These are phyloP conservation scores for Drosophila differens DNA, from an alignment of 2,888 invertebrate species.

Conservation along the genomic window DNA sequence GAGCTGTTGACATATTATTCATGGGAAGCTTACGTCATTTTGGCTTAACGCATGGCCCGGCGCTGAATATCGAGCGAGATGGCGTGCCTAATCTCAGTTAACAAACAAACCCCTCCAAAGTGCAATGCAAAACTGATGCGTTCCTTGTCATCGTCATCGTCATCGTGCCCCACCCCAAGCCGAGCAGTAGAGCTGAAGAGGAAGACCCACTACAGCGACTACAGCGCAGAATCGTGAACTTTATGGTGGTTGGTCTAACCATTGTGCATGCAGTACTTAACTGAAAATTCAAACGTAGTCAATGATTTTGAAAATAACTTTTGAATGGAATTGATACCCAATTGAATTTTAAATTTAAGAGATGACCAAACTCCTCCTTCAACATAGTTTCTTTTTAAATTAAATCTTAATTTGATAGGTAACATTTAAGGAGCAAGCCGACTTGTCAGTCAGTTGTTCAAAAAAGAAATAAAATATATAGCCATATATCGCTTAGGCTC, in stretches of 20 bases:
- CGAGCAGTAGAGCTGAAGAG: constrained; percentile 5
- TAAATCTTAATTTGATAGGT: not conserved
- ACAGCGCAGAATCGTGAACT: constrained; percentile 63
- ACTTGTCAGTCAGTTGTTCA: not conserved
- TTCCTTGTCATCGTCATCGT: constrained; percentile 20
- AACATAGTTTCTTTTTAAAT: not conserved
- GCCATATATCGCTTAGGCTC: not conserved
- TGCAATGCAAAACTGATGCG: constrained; percentile 65
- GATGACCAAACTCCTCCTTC: not conserved
- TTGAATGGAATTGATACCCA: not conserved
- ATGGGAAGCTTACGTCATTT: constrained; percentile 70
- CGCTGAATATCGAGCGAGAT: constrained; percentile 44
- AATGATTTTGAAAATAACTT: constrained; percentile 18
- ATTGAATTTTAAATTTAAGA: not conserved
- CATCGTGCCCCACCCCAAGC: constrained; percentile 56
- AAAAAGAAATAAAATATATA: not conserved
- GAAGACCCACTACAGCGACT: not conserved
- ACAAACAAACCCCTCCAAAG: constrained; percentile 32
- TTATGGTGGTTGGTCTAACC: constrained; percentile 23
- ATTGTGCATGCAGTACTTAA: constrained; percentile 25
- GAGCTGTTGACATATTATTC: constrained; percentile 68
- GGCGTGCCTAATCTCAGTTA: constrained; percentile 60
- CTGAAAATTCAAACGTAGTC: not conserved
- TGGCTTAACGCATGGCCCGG: constrained; percentile 40
- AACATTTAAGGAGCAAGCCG: not conserved